Evolutionary conservation across 2,888 invertebrate genomes (phyloP).

Genomic region (Amaurobius ferox): DNA sequence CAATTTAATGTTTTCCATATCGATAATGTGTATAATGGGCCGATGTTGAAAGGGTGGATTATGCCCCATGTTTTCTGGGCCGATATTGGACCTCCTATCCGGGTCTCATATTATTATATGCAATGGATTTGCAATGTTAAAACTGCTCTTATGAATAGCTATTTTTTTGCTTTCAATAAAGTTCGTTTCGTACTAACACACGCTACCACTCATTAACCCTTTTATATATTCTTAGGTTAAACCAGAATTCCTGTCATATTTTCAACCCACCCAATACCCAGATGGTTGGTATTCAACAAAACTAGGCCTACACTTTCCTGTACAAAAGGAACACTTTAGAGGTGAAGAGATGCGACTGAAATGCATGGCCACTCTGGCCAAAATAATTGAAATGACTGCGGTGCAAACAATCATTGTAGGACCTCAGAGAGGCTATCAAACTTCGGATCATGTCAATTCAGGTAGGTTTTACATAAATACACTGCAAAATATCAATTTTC

Average conservation of each 20-base stretch:
- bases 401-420: slow-evolving; percentile 59
- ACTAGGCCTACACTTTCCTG: slow-evolving; percentile 57
- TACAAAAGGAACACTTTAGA: slow-evolving; percentile 59
- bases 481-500: background rate
- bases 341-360: slow-evolving; percentile 65
- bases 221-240: slow-evolving; percentile 48
- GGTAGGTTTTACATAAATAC: no score
- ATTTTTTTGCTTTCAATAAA: no score
- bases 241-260: slow-evolving; percentile 52
- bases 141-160: no score
- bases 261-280: slow-evolving; percentile 40
- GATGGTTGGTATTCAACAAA: slow-evolving; percentile 53
- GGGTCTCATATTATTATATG: no score
- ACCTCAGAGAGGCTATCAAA: slow-evolving; percentile 59
- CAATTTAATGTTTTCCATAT: no score
- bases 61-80: no score
- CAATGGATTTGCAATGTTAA: no score
- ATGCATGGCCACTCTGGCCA: slow-evolving; percentile 68
- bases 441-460: slow-evolving; percentile 33
- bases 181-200: no score
- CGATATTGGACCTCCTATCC: no score
- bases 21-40: no score
- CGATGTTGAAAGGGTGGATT: no score
- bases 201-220: no score
- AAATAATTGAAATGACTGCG: slow-evolving; percentile 46